These are phyloP conservation scores for Myoxocephalus aenaeus DNA, from an alignment of 2,797 vertebrate genomes.

Conservation along the genomic window DNA sequence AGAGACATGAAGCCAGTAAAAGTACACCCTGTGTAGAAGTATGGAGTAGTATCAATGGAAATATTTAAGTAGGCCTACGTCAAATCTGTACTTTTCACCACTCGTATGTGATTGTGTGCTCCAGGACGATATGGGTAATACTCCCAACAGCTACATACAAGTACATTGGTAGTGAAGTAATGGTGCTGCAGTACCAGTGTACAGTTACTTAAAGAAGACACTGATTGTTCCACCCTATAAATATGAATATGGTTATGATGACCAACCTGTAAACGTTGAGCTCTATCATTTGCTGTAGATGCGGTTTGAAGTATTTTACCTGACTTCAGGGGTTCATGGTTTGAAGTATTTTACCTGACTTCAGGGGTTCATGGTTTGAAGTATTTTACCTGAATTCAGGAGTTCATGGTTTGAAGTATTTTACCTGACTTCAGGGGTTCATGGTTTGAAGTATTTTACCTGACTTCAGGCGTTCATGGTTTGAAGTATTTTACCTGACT, in stretches of 20 bases:
- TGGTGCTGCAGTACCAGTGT: background rate
- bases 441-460: too few species aligned
- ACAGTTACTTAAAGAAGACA: background rate
- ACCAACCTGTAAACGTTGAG: background rate
- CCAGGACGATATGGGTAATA: background rate
- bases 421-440: too few species aligned
- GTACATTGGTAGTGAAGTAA: background rate
- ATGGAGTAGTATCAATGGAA: background rate
- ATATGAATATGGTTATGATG: background rate
- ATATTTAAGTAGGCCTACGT: background rate
- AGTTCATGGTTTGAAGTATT: background rate
- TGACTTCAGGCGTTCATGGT: background rate
- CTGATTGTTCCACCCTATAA: background rate
- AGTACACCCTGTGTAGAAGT: background rate
- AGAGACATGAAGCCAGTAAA: background rate
- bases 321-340: background rate
- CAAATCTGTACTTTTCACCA: background rate
- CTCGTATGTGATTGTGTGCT: background rate
- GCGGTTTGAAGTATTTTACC: background rate
- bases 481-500: background rate
- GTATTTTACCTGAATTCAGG: background rate
- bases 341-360: conserved; percentile 3
- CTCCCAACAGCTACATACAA: background rate
- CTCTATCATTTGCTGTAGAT: background rate
- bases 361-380: background rate